Evolutionary conservation across 1,140 invertebrate species (phyloP), one percentile per base, ranked within the genome.

Genomic region (Palaemon carinicauda): DNA sequence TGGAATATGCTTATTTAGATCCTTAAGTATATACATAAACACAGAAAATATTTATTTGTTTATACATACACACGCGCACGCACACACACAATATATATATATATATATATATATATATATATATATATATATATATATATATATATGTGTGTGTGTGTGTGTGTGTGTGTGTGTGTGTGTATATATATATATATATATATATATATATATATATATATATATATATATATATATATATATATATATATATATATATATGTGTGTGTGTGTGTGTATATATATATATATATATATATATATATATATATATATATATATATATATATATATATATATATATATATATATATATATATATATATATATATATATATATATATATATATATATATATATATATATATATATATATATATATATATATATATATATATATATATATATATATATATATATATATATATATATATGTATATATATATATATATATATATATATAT

Each of bases 191-290:
- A 60, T 60, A 60, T 60, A 60, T 60, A 60, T 60, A 60, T 60
- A 60, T 60, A 60, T 60, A 60, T 60, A 60, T 60, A 60, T 60
- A 60, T 60, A 60, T 60, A 60, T 60, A 60, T 60, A 60, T 60
- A 60, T 60, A 60, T 60, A 60, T 60, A 60, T 60, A 60, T 60
- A 19, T 60, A 60, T 60, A 60, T 60, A 60, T 60, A 60, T 60
- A 7, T 60, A 60, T 10, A 2, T 12, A n/a, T n/a, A n/a, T n/a
- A n/a, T n/a, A n/a, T n/a, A n/a, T n/a, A n/a, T 41, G 33, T 41
- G 33, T 41, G 33, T 41, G 33, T 41, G 33, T 41, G 33, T 41
- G 33, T 9, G 9, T 41, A 41, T 41, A 41, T 14, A 60, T 24
- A 60, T 60, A 60, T 24, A 60, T 14, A 60, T 24, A 60, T 60